These are phyloP conservation scores for Cheilosia vernalis DNA, from an alignment of 2,888 invertebrate species.

Conservation along the genomic window DNA sequence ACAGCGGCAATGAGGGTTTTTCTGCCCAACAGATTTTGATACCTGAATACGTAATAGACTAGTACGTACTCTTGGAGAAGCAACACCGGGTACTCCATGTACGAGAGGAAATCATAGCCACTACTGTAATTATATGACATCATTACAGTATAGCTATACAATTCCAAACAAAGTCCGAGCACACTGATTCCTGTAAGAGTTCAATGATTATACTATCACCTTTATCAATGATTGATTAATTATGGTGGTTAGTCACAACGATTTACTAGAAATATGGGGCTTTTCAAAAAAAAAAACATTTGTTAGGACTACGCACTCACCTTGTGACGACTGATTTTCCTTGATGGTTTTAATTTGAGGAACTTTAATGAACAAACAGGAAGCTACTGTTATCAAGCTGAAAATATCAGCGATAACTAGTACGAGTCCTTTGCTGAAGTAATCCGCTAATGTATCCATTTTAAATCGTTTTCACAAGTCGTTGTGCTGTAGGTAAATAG, in stretches of 20 bases:
- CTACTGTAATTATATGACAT: constrained; percentile 91
- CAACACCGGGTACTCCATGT: constrained; percentile 93
- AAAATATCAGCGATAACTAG: constrained; percentile 85
- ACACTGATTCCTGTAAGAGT: constrained; percentile 81
- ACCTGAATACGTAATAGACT: constrained; percentile 89
- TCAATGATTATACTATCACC: constrained; percentile 17
- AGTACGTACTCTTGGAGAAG: constrained; percentile 90
- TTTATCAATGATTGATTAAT: background rate
- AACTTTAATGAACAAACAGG: constrained; percentile 91
- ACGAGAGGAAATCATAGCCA: constrained; percentile 89
- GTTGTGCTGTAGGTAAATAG: background rate
- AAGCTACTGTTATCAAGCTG: constrained; percentile 90
- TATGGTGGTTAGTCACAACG: constrained; percentile 27
- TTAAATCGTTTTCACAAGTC: background rate
- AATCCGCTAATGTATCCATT: constrained; percentile 76
- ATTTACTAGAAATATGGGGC: constrained; percentile 2
- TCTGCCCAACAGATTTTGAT: constrained; percentile 85
- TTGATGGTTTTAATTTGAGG: constrained; percentile 91
- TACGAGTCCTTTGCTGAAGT: constrained; percentile 80
- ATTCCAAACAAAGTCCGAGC: constrained; percentile 81
- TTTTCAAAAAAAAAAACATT: background rate
- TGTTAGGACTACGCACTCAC: constrained; percentile 84
- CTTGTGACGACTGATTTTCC: constrained; percentile 87
- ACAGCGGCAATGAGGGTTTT: constrained; percentile 80
- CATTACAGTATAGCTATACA: constrained; percentile 91